A percentile compares a stretch with the other conserved stretches of the same genome.
These are phyloP conservation scores for Synanthedon andrenaeformis DNA, from an alignment of 2,888 invertebrate species.

Conservation along the genomic window DNA sequence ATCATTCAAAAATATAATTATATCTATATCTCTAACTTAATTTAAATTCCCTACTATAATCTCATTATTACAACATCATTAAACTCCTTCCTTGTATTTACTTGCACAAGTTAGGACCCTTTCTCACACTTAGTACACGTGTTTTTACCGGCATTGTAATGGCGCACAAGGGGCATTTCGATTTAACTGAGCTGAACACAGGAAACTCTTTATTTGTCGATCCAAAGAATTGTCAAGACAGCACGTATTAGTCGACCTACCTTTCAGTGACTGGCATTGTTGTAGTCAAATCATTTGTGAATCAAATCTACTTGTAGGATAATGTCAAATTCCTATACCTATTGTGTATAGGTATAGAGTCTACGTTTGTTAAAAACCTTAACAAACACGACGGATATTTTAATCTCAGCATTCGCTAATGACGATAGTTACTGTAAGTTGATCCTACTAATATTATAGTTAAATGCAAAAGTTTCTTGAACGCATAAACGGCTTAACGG, in stretches of 20 bases:
- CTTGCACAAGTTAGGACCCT: background rate
- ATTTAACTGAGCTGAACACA: constrained; percentile 35
- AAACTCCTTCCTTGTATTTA: background rate
- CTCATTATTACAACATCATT: background rate
- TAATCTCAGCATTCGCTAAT: no score
- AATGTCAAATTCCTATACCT: background rate
- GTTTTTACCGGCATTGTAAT: constrained; percentile 27
- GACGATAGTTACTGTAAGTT: no score
- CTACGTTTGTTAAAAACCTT: no score
- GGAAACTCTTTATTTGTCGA: constrained; percentile 59
- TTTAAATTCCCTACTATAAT: no score
- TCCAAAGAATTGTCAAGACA: constrained; percentile 29
- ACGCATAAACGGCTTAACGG: no score
- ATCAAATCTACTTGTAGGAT: background rate
- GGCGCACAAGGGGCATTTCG: constrained; percentile 40
- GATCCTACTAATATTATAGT: no score
- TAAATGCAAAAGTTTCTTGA: no score
- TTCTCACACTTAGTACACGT: constrained; percentile 32
- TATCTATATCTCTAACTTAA: no score
- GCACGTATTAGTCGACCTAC: constrained; percentile 31
- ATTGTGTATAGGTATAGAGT: no score
- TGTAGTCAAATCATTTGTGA: background rate
- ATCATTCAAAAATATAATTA: no score
- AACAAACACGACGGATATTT: no score
- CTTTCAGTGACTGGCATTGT: constrained; percentile 2